Base-by-base conservation (phyloP, 2,797 vertebrate species). In the Acanthurus leucopareius region DNA sequence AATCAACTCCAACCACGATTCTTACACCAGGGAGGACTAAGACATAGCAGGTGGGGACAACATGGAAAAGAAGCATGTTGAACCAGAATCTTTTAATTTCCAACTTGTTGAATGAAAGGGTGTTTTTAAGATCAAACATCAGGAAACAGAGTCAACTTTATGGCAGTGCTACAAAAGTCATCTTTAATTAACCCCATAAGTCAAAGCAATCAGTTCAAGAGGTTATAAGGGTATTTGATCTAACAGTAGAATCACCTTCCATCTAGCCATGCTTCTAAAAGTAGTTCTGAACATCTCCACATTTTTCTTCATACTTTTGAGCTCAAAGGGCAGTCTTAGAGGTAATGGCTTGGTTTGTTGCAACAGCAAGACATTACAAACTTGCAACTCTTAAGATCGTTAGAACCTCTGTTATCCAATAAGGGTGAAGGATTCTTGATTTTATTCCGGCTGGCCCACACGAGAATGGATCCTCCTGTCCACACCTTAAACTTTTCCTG, bases 401-500 rank as follows among this genome's bases (percentile, higher is more conserved):
- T 67, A 44, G 14, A 40, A 40, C 25, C 71, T 78, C 54, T 75
- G 20, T 7, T 73, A 75, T 76, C 28, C 67, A 72, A 28, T 71
- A 38, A 69, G 6, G 20, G 40, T 77, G 57, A 65, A 57, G 4
- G 52, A 69, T 77, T 7, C 47, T 64, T 45, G 54, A 69, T 71
- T 32, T 32, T 32, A 32, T 32, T 32, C 28, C 28, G 5, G 28
- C 4, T 32, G 28, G 28, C 28, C 28, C 62, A 67, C 1, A 0
- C 10, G 35, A 75, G 69, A 67, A 25, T 59, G 35, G 53, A 42
- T 77, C 32, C 49, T 82, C 42, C n/a, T 84, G 42, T 75, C n/a
- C 25, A 76, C 49, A 57, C 20, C 40, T 75, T 78, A 22, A 69
- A 17, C 58, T 63, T 77, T 11, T 38, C 14, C 19, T 45, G 8